phyloP scores from a whole-genome alignment of 1,140 invertebrate genomes.

The Dendroctonus ponderosae region DNA sequence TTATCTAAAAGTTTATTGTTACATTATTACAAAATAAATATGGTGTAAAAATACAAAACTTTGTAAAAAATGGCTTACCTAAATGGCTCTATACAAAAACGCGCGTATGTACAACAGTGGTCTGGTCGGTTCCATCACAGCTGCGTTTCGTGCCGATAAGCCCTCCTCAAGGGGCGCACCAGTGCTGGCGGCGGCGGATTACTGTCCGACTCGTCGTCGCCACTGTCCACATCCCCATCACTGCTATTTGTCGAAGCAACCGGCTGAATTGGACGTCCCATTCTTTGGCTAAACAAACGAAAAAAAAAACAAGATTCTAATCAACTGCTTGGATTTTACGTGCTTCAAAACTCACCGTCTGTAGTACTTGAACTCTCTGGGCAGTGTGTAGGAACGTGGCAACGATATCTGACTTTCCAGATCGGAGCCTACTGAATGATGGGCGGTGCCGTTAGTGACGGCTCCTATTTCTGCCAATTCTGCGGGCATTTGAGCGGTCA shows the following conservation, averaged over 20 bases:
- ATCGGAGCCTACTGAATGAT: constrained; percentile 59
- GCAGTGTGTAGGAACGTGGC: constrained; percentile 79
- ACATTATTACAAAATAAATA: background rate
- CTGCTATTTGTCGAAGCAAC: constrained; percentile 80
- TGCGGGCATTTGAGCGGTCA: constrained; percentile 11
- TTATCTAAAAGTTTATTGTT: too few relatives aligned
- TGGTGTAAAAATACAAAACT: constrained; percentile 1
- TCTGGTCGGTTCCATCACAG: constrained; percentile 36
- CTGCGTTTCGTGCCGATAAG: constrained; percentile 50
- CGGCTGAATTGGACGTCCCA: constrained; percentile 56
- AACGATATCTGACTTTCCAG: constrained; percentile 76
- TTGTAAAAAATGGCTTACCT: background rate
- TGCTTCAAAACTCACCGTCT: constrained; percentile 50
- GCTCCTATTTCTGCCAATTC: constrained; percentile 31
- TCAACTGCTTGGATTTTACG: too few relatives aligned
- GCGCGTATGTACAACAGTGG: background rate
- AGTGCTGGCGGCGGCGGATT: constrained; percentile 45
- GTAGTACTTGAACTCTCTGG: constrained; percentile 81
- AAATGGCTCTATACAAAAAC: constrained; percentile 9
- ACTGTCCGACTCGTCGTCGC: constrained; percentile 59
- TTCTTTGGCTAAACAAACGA: constrained; percentile 45
- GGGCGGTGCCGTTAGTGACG: constrained; percentile 39
- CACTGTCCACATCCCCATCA: constrained; percentile 73
- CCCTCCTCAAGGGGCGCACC: constrained; percentile 43
- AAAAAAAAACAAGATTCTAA: background rate